Evolutionary conservation across 1,140 invertebrate species (phyloP).

Genomic region (Eulimnadia texana): DNA sequence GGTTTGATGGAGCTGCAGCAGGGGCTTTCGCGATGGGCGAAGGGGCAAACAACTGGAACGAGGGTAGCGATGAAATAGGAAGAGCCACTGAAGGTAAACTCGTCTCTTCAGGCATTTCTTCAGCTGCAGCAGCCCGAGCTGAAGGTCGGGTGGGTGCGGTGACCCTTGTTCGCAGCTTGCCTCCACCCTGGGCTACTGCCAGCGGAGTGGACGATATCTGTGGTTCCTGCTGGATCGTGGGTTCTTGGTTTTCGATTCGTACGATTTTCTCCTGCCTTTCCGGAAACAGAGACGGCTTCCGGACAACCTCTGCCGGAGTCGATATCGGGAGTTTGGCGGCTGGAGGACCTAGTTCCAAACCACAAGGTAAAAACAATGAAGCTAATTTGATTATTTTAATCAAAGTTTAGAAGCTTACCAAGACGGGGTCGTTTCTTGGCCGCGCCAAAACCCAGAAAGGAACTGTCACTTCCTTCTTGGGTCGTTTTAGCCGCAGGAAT

Average conservation of each 20-base stretch:
- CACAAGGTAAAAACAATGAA: neutral
- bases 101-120: neutral
- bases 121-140: neutral
- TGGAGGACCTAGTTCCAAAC: constrained; percentile 8
- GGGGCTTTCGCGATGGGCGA: neutral
- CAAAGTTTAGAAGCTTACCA: too few relatives aligned
- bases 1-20: neutral
- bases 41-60: constrained; percentile 3
- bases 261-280: too few relatives aligned
- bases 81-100: constrained; percentile 5
- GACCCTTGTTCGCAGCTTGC: constrained; percentile 5
- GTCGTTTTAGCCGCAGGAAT: constrained; percentile 15
- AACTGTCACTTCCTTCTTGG: neutral
- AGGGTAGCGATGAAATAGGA: constrained; percentile 4
- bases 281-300: neutral
- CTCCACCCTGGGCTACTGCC: neutral
- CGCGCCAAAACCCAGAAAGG: constrained; percentile 9
- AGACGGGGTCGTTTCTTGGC: neutral
- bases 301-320: constrained; percentile 3
- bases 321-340: constrained; percentile 1
- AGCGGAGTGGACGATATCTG: neutral
- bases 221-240: neutral
- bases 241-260: too few relatives aligned
- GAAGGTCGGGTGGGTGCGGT: constrained; percentile 5
- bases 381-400: neutral